Conservation (phyloP, 2,797 vertebrate species). For the Semotilus atromaculatus region DNA sequence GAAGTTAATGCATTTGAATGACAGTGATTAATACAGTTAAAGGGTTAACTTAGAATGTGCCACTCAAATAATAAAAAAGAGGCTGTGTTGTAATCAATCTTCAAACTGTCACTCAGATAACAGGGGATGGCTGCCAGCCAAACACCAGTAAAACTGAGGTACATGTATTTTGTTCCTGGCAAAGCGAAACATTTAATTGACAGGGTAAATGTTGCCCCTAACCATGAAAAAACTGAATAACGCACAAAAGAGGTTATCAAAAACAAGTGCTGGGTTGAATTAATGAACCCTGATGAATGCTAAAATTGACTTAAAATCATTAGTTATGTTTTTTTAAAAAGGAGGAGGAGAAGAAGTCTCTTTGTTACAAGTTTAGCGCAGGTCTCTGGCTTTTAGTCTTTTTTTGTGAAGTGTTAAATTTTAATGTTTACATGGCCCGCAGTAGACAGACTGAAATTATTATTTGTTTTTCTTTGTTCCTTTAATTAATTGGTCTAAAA, state of each 20-base stretch:
- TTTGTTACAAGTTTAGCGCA: background rate
- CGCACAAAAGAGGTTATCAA: background rate
- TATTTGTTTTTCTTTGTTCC: slow-evolving; percentile 20
- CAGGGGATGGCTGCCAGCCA: slow-evolving; percentile 24
- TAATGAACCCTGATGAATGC: slow-evolving; percentile 15
- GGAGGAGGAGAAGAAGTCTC: background rate
- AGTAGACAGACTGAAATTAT: background rate
- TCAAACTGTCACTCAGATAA: slow-evolving; percentile 21
- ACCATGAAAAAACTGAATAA: slow-evolving; percentile 17
- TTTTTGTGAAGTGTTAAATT: slow-evolving; percentile 1
- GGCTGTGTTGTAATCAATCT: slow-evolving; percentile 40
- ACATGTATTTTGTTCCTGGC: slow-evolving; percentile 24
- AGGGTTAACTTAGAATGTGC: slow-evolving; percentile 18
- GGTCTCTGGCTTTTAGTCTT: background rate
- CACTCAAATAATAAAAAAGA: slow-evolving; percentile 40
- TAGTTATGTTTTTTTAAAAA: background rate
- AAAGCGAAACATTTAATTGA: slow-evolving; percentile 15
- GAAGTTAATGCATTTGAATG: slow-evolving; percentile 45
- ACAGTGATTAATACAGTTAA: slow-evolving; percentile 43
- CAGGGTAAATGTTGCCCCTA: slow-evolving; percentile 12
- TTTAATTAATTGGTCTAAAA: slow-evolving; percentile 50
- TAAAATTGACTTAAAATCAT: background rate
- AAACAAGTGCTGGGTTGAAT: slow-evolving; percentile 33
- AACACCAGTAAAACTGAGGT: slow-evolving; percentile 6
- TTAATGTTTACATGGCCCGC: slow-evolving; percentile 16